Evolutionary conservation across 2,113 vertebrate genomes (phyloP).

Genomic region (Lophius piscatorius): DNA sequence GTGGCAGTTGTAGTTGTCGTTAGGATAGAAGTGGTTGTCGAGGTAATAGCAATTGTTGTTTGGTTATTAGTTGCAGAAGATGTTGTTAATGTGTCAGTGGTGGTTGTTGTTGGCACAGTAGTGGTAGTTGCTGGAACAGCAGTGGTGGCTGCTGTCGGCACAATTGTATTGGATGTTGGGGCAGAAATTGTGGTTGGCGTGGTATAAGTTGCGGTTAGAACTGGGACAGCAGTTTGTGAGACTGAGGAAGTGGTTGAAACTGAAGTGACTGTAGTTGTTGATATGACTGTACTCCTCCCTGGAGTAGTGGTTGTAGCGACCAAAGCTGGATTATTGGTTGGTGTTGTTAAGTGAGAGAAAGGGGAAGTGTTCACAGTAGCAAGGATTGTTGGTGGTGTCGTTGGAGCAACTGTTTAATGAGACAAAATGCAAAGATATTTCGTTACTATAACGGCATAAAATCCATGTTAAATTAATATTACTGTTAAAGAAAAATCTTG

Average conservation of each 20-base stretch:
- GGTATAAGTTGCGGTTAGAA: background rate
- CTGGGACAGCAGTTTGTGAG: background rate
- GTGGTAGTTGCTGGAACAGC: background rate
- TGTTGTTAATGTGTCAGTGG: background rate
- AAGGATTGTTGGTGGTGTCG: background rate
- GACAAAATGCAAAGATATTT: slow-evolving; percentile 8
- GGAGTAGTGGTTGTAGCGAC: background rate
- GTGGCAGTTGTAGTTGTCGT: background rate
- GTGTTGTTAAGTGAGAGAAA: background rate
- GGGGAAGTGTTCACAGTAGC: background rate
- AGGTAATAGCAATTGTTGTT: background rate
- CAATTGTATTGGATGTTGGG: no score
- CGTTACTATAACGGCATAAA: background rate
- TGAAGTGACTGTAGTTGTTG: background rate
- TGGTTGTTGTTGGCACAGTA: background rate
- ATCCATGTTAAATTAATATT: no score
- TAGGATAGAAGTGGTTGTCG: background rate
- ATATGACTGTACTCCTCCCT: background rate
- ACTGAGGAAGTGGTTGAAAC: background rate
- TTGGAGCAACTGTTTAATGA: slow-evolving; percentile 19
- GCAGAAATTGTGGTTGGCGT: background rate
- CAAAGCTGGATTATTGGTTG: slow-evolving; percentile 10
- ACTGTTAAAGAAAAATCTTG: no score
- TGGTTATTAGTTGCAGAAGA: no score
- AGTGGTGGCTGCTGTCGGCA: background rate